Conservation (phyloP, 2,797 vertebrate genomes). For the Brachyrhaphis roseni region DNA sequence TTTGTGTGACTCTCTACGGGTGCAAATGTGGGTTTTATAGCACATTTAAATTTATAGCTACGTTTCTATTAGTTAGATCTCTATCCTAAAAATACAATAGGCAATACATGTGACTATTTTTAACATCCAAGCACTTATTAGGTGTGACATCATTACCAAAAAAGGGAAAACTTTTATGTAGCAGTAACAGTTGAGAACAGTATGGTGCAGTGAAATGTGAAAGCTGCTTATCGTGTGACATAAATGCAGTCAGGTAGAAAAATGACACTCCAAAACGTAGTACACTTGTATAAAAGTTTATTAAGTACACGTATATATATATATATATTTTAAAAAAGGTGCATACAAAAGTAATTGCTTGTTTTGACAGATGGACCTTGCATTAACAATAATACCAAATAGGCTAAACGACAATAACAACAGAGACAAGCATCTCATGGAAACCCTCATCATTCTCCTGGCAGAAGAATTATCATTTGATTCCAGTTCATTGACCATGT, state of each 20-base stretch:
- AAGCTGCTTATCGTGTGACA: background rate
- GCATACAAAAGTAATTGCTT: conserved; percentile 39
- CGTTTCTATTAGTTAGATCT: background rate
- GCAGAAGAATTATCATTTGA: conserved; percentile 54
- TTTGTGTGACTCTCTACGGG: background rate
- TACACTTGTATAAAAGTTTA: conserved; percentile 62
- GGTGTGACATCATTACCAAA: background rate
- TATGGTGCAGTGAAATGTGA: background rate
- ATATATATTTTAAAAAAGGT: conserved; percentile 38
- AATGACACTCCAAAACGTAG: conserved; percentile 7
- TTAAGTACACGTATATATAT: conserved; percentile 56
- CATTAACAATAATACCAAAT: conserved; percentile 34
- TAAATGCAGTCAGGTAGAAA: background rate
- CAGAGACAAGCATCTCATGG: conserved; percentile 49
- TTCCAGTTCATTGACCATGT: conserved; percentile 79
- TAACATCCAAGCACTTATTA: background rate
- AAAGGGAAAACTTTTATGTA: background rate
- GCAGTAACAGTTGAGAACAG: background rate
- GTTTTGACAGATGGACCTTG: conserved; percentile 51
- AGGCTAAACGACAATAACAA: conserved; percentile 42
- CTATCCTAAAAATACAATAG: background rate
- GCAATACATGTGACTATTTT: background rate
- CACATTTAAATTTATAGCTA: background rate
- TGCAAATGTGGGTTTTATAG: background rate
- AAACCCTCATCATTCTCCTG: conserved; percentile 66